Evolutionary conservation across 2,113 vertebrate genomes (phyloP).

Genomic region (Chloebia gouldiae): DNA sequence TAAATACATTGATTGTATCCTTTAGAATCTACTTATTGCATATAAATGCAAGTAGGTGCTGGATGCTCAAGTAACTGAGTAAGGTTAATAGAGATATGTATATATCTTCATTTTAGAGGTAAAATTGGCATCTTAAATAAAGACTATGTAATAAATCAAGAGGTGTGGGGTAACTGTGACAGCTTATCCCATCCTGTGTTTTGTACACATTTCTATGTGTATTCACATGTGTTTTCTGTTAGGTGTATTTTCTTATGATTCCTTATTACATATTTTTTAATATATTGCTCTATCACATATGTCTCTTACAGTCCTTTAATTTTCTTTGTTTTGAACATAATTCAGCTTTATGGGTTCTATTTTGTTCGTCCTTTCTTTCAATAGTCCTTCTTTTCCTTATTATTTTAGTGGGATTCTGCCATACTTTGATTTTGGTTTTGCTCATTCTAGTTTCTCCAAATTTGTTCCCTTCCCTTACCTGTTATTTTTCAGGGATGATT

Average conservation of each 20-base stretch:
- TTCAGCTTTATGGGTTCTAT: background rate
- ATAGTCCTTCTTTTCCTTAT: background rate
- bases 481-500: background rate
- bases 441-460: background rate
- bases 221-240: background rate
- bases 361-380: background rate
- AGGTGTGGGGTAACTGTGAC: background rate
- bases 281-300: background rate
- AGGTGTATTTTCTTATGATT: background rate
- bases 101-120: background rate
- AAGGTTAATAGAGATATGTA: background rate
- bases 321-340: background rate
- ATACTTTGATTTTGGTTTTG: background rate
- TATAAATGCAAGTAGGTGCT: background rate
- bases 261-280: background rate
- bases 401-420: background rate
- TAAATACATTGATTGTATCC: background rate
- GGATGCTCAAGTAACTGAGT: background rate
- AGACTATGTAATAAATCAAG: background rate
- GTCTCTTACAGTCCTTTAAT: background rate
- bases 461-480: background rate
- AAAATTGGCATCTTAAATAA: background rate
- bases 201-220: background rate
- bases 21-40: background rate
- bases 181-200: background rate